A percentile compares a stretch with the other conserved stretches of the same genome.
phyloP scores from a whole-genome alignment of 2,113 vertebrate genomes.

The Ranitomeya imitator region DNA sequence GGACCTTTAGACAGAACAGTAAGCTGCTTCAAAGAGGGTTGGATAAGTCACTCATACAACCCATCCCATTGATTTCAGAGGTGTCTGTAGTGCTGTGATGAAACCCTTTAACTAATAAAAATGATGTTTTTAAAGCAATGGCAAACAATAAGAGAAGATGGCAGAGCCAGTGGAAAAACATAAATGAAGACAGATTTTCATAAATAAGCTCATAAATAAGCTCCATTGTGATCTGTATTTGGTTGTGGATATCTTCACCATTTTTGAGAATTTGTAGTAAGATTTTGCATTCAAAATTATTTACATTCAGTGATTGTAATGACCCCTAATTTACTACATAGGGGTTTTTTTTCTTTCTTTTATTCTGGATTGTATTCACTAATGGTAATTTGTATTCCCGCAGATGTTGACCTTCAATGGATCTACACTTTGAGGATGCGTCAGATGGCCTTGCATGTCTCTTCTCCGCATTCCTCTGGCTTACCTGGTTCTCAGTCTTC shows the following conservation, averaged over 20 bases:
- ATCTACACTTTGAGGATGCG: slow-evolving; percentile 79
- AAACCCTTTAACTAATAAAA: too few relatives aligned
- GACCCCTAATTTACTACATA: not conserved
- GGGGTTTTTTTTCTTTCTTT: not conserved
- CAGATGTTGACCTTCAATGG: slow-evolving; percentile 80
- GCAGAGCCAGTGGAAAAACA: too few relatives aligned
- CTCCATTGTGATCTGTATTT: too few relatives aligned
- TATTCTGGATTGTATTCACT: not conserved
- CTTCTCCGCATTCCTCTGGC: slow-evolving; percentile 65
- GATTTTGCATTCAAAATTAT: not conserved
- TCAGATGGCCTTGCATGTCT: slow-evolving; percentile 73
- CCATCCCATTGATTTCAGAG: too few relatives aligned
- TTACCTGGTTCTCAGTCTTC: slow-evolving; percentile 70
- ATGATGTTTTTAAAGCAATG: too few relatives aligned
- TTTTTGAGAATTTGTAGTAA: not conserved
- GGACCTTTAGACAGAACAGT: too few relatives aligned
- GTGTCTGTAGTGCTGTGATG: too few relatives aligned
- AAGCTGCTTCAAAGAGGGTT: too few relatives aligned
- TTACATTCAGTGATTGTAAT: not conserved
- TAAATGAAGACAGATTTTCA: too few relatives aligned
- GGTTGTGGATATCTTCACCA: not conserved
- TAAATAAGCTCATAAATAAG: too few relatives aligned
- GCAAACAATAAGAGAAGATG: too few relatives aligned
- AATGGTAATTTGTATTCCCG: not conserved
- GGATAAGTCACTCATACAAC: too few relatives aligned